These are phyloP conservation scores for Lepas anatifera DNA, from an alignment of 2,888 invertebrate genomes.

Conservation along the genomic window DNA sequence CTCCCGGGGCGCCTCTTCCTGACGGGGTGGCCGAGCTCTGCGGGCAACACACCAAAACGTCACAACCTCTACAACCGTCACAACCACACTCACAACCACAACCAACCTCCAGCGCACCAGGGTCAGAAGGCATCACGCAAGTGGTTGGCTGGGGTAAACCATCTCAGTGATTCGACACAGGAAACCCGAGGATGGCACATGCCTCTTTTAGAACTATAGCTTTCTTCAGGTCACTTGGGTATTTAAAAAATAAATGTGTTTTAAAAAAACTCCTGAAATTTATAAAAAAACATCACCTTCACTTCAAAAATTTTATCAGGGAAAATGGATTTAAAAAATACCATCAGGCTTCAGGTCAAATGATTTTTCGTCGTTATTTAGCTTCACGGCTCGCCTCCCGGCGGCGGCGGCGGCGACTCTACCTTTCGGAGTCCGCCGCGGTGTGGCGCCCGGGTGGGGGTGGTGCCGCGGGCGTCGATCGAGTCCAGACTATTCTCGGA, in stretches of 20 bases:
- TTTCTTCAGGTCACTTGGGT: too few relatives aligned
- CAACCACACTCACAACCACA: too few relatives aligned
- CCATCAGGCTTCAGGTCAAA: background rate
- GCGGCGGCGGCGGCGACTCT: background rate
- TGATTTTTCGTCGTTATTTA: background rate
- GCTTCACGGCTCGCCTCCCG: background rate
- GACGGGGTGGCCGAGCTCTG: background rate
- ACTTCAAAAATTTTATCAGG: background rate
- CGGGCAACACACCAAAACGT: background rate
- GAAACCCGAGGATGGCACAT: too few relatives aligned
- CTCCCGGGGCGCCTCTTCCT: background rate
- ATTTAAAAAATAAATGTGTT: too few relatives aligned
- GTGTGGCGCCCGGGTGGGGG: background rate
- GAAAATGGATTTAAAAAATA: background rate
- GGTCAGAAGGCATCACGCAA: too few relatives aligned
- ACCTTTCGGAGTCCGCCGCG: background rate
- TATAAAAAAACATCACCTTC: background rate
- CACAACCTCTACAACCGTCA: background rate
- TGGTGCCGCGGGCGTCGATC: slow-evolving; percentile 22
- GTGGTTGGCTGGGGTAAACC: too few relatives aligned
- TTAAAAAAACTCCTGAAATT: too few relatives aligned
- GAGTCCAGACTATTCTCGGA: slow-evolving; percentile 74
- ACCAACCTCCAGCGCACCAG: too few relatives aligned
- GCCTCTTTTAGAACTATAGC: too few relatives aligned
- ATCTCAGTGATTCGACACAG: too few relatives aligned